phyloP scores from a whole-genome alignment of 2,113 vertebrate species.

The Daboia siamensis region DNA sequence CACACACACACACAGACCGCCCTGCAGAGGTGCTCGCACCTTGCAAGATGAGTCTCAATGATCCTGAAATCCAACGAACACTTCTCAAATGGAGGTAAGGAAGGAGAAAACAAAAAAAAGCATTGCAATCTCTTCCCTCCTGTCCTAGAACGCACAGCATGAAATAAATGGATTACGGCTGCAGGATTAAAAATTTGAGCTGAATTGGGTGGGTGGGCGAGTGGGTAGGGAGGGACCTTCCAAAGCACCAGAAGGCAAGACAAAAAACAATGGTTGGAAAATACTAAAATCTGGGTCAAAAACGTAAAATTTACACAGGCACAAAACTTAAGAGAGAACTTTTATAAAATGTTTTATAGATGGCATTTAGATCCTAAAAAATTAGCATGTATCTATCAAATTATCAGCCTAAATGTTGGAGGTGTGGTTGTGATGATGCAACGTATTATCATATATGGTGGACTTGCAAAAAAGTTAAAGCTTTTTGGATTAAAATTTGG shows the following conservation, averaged over 20 bases:
- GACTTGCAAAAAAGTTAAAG: too few species aligned
- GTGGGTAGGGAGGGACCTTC: not conserved
- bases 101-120: not conserved
- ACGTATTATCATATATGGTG: too few species aligned
- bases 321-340: too few species aligned
- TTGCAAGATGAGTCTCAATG: conserved; percentile 28
- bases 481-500: too few species aligned
- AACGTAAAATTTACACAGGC: too few species aligned
- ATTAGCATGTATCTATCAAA: too few species aligned
- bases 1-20: not conserved
- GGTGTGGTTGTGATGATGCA: too few species aligned
- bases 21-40: not conserved
- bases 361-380: too few species aligned
- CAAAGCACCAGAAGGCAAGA: not conserved
- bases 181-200: not conserved
- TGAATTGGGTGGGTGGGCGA: not conserved
- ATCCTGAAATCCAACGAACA: conserved; percentile 3
- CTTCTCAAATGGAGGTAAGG: not conserved
- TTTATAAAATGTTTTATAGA: too few species aligned
- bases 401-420: too few species aligned
- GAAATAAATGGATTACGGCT: not conserved
- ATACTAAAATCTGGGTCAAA: too few species aligned
- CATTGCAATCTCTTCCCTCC: fast-evolving
- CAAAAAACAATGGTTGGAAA: not conserved
- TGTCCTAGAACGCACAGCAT: not conserved